A percentile compares a stretch with the other conserved stretches of the same genome.
These are phyloP conservation scores for Electrona antarctica DNA, from an alignment of 2,113 vertebrate genomes.

Conservation along the genomic window DNA sequence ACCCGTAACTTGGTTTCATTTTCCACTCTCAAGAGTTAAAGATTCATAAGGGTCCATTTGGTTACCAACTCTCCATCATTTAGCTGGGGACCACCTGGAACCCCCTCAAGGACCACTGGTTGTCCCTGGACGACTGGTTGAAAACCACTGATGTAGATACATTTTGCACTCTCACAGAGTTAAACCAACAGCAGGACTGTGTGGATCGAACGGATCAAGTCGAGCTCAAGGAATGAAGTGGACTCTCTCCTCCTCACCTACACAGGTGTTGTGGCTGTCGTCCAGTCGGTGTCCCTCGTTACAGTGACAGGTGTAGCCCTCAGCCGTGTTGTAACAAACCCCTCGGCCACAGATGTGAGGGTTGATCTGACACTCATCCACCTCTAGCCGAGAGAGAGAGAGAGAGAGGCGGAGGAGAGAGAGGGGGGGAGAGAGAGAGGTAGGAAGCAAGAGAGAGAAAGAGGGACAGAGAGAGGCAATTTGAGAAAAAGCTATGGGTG, in stretches of 20 bases:
- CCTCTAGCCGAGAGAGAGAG: slow-evolving; percentile 78
- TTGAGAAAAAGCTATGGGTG: not conserved
- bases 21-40: too few species aligned
- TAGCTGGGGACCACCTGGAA: too few species aligned
- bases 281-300: slow-evolving; percentile 84
- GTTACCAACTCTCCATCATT: too few species aligned
- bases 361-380: slow-evolving; percentile 92
- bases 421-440: slow-evolving; percentile 1
- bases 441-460: not conserved
- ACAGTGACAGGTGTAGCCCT: slow-evolving; percentile 92
- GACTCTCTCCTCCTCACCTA: slow-evolving; percentile 80
- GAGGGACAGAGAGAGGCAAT: not conserved
- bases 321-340: slow-evolving; percentile 89
- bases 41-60: too few species aligned
- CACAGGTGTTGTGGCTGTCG: slow-evolving; percentile 83
- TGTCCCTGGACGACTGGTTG: too few species aligned
- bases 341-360: slow-evolving; percentile 92
- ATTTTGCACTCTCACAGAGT: too few species aligned
- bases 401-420: slow-evolving; percentile 26
- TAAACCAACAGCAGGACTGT: too few species aligned
- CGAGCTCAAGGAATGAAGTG: not conserved
- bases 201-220: too few species aligned
- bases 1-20: too few species aligned
- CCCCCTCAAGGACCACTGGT: too few species aligned
- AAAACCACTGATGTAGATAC: too few species aligned